A percentile compares a stretch with the other conserved stretches of the same genome.
Evolutionary conservation across 2,888 invertebrate species (phyloP).

Genomic region (Tenodera sinensis): DNA sequence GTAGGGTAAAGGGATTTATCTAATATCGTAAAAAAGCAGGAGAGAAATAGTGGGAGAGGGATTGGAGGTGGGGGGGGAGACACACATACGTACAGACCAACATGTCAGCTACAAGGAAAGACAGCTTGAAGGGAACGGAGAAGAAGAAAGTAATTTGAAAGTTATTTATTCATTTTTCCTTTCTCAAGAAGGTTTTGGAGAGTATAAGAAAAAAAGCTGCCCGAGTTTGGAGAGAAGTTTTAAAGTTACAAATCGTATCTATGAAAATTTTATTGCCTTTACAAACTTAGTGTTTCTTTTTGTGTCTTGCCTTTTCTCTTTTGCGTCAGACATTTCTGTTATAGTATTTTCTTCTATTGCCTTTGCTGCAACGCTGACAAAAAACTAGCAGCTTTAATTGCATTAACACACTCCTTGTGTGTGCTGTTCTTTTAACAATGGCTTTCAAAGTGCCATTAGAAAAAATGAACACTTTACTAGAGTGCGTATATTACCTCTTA

Average conservation of each 20-base stretch:
- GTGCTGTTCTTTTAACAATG: neutral
- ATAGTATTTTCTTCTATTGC: neutral
- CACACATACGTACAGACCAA: neutral
- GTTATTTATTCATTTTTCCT: neutral
- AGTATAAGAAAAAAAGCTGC: neutral
- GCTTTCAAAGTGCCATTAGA: neutral
- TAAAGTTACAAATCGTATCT: neutral
- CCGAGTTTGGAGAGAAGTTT: neutral
- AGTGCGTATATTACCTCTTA: neutral
- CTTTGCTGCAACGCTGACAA: neutral
- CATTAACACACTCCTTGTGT: neutral
- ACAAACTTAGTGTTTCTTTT: neutral
- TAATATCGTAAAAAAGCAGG: neutral
- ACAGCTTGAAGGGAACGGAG: neutral
- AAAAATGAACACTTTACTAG: neutral
- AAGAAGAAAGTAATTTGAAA: neutral
- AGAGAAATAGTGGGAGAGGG: neutral
- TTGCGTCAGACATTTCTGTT: neutral
- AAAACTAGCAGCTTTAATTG: neutral
- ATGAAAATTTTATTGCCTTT: neutral
- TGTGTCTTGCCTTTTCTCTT: neutral
- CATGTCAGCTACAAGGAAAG: neutral
- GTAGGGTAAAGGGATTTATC: neutral
- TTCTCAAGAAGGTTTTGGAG: neutral
- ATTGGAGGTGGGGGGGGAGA: too few species aligned